Conservation (phyloP, 1,140 invertebrate species). For the Drosophila ercepeae region DNA sequence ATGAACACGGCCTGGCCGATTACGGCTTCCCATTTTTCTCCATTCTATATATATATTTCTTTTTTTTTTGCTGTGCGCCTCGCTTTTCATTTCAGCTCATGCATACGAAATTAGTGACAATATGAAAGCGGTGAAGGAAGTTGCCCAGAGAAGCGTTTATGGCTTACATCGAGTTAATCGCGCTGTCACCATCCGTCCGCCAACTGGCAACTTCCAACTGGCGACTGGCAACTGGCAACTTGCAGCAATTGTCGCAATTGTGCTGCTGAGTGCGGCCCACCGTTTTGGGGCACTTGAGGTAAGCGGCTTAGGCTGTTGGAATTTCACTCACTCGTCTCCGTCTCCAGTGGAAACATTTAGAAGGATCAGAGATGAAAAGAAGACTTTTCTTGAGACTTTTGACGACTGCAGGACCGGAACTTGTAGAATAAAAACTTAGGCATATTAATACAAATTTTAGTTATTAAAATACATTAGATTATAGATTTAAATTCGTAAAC, state of each 20-base stretch:
- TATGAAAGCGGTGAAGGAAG: constrained; percentile 7
- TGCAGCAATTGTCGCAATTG: constrained; percentile 44
- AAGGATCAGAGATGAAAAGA: too few species aligned
- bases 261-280: constrained; percentile 23
- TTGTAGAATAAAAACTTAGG: too few species aligned
- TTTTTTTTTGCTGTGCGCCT: not conserved
- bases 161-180: constrained; percentile 80
- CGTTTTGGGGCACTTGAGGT: constrained; percentile 46
- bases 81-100: constrained; percentile 73
- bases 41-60: constrained; percentile 8
- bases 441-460: too few species aligned
- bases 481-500: too few species aligned
- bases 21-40: constrained; percentile 41
- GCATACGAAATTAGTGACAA: constrained; percentile 76
- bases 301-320: constrained; percentile 60
- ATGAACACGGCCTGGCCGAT: constrained; percentile 58
- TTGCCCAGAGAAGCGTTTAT: constrained; percentile 66
- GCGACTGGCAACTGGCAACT: constrained; percentile 16
- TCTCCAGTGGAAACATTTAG: not conserved
- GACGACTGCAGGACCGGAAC: too few species aligned
- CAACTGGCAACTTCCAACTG: constrained; percentile 13
- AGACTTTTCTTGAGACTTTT: constrained; percentile 7
- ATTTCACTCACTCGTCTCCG: constrained; percentile 5
- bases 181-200: constrained; percentile 65
- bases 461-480: too few species aligned